Percentiles rank a stretch among this genome's conserved stretches.
Conservation (phyloP, 2,797 vertebrate genomes). For the Alfaro cultratus region DNA sequence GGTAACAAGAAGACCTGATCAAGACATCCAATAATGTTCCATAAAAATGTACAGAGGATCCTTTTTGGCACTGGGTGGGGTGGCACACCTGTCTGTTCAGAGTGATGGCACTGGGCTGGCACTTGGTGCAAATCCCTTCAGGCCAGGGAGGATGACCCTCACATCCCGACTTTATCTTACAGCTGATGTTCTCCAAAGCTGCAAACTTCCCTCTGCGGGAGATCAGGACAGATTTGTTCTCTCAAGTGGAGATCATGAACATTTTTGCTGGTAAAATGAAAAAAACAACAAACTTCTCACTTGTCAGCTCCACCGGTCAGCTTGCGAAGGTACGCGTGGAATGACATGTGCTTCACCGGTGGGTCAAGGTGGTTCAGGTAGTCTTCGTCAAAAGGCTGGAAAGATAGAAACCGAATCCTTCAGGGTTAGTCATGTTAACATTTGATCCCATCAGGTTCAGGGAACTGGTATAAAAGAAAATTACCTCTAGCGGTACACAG, state of each 20-base stretch:
- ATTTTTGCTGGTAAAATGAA: neutral
- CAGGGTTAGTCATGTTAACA: neutral
- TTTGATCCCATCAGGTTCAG: neutral
- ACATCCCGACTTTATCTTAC: conserved; percentile 98
- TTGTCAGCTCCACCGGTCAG: conserved; percentile 97
- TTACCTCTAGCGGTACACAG: conserved; percentile 97
- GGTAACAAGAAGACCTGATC: neutral
- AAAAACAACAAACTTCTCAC: conserved; percentile 76
- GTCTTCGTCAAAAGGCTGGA: conserved; percentile 98
- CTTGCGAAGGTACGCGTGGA: conserved; percentile 98
- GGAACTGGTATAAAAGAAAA: conserved; percentile 1
- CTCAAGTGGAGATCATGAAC: fast-evolving
- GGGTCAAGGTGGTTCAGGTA: conserved; percentile 99
- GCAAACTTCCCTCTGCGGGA: conserved; percentile 93
- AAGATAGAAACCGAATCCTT: conserved; percentile 13
- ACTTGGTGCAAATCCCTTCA: conserved; percentile 98
- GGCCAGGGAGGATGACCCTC: conserved; percentile 98
- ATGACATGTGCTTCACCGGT: conserved; percentile 99
- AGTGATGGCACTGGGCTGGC: conserved; percentile 97
- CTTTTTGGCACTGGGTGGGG: neutral
- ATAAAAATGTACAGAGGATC: neutral
- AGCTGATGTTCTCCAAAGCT: conserved; percentile 98
- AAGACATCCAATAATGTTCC: neutral
- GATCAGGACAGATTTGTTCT: neutral
- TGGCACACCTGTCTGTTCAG: conserved; percentile 92